Evolutionary conservation across 2,113 vertebrate genomes (phyloP), one percentile per base, ranked within the genome.

Genomic region (Astatotilapia flaviijosephi): DNA sequence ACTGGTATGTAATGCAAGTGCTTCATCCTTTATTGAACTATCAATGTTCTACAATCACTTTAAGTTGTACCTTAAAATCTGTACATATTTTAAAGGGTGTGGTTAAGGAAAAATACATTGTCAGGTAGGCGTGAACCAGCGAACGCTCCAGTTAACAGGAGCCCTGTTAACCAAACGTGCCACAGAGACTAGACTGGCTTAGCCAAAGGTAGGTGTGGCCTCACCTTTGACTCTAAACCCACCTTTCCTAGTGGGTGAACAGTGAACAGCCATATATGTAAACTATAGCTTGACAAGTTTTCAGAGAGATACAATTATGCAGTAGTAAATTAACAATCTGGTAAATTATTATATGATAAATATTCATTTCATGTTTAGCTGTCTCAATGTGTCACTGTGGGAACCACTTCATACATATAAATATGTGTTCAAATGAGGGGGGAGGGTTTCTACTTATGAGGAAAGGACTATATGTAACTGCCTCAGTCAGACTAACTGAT

Each of bases 121-220:
- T 9, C 26, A 31, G 8, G 8, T 60, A 60, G 58, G 28, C 2
- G 3, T 4, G 9, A 35, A 65, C 17, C 60, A 65, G 28, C 4
- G 0, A 62, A 35, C 1, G 9, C 17, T 62, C 6, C 58, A 62
- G 60, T n/a, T 65, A 65, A 65, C 33, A 65, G 60, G 17, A 65
- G 33, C 33, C 17, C 17, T 1, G 9, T 35, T 65, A 65, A n/a
- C 33, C 10, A n/a, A 65, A 12, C 0, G 10, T 37, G 19, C 17
- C 33, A 7, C 1, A n/a, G 17, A 37, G 33, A 37, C 33, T 65
- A 37, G 33, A 4, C 17, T n/a, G 17, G 17, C 6, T n/a, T 21
- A 12, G 0, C 3, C 1, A 0, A 37, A 65, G 19, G 33, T 0
- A 4, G 60, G 1, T 21, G 19, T 65, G 33, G 17, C 60, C 33